Conservation (phyloP, 2,113 vertebrate species). For the Pollachius pollachius region DNA sequence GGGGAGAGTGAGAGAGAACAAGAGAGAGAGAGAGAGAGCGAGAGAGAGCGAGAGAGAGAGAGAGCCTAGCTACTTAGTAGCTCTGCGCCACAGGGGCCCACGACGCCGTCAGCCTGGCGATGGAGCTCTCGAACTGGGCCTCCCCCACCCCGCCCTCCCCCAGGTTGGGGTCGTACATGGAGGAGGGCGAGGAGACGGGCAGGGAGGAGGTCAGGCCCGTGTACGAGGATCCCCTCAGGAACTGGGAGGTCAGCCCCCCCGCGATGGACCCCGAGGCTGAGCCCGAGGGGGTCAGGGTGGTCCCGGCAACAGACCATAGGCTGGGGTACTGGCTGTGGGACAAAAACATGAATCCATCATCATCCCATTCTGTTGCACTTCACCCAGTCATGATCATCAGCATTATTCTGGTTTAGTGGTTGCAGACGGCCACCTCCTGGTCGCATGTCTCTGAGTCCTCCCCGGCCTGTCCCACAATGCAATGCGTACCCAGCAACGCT, state of each 20-base stretch:
- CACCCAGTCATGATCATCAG: too few relatives aligned
- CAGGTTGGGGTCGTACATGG: conserved; percentile 76
- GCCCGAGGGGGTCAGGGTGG: conserved; percentile 70
- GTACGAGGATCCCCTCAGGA: conserved; percentile 77
- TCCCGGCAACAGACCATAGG: conserved; percentile 76
- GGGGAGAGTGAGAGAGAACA: not conserved
- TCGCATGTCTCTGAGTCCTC: not conserved
- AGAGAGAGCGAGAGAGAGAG: too few relatives aligned
- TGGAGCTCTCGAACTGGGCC: conserved; percentile 78
- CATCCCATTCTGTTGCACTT: too few relatives aligned
- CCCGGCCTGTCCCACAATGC: not conserved
- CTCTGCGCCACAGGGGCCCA: conserved; percentile 79
- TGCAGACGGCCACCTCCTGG: conserved; percentile 8
- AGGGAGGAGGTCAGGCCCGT: conserved; percentile 74
- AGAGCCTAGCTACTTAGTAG: conserved; percentile 59
- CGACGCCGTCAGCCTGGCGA: conserved; percentile 75
- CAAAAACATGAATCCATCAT: too few relatives aligned
- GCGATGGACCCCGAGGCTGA: conserved; percentile 69
- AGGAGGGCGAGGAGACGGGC: conserved; percentile 74
- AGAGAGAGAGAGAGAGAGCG: not conserved
- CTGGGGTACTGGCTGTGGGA: conserved; percentile 75
- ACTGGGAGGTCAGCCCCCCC: conserved; percentile 74
- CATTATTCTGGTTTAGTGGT: not conserved
- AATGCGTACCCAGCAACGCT: not conserved
- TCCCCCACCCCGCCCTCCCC: conserved; percentile 69